Percentiles rank a stretch among this genome's conserved stretches.
Evolutionary conservation across 2,888 invertebrate species (phyloP).

Genomic region (Caenorhabditis sp.): DNA sequence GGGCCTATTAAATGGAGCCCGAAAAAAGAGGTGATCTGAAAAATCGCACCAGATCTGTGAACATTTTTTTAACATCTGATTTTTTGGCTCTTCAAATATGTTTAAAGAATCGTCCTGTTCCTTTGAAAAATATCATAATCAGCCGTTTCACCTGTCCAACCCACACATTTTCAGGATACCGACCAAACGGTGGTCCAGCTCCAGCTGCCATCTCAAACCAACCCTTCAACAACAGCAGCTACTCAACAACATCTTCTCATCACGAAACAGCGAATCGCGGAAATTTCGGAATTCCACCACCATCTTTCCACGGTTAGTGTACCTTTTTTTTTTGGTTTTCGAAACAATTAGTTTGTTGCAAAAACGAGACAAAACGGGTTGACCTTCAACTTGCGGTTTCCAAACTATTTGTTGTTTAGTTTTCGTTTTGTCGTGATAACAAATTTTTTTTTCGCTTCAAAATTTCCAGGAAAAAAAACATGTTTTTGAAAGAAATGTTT

Average conservation of each 20-base stretch:
- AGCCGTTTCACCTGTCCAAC: too few species aligned
- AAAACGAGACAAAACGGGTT: not conserved
- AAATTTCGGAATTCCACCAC: constrained; percentile 43
- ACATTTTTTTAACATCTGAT: too few species aligned
- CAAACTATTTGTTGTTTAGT: too few species aligned
- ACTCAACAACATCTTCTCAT: constrained; percentile 36
- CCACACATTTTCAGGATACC: constrained; percentile 38
- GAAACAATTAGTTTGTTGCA: not conserved
- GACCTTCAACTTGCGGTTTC: not conserved
- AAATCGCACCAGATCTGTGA: too few species aligned
- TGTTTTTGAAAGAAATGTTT: not conserved
- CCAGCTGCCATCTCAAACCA: constrained; percentile 48
- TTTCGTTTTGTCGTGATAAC: too few species aligned
- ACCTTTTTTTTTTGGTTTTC: not conserved
- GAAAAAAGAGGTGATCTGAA: too few species aligned
- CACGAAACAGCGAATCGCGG: constrained; percentile 38
- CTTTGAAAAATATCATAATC: too few species aligned
- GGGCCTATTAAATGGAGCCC: too few species aligned
- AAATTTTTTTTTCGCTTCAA: too few species aligned
- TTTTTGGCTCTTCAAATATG: too few species aligned
- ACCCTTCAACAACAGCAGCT: constrained; percentile 33
- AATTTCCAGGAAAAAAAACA: not conserved
- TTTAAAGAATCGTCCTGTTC: too few species aligned
- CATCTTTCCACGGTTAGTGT: constrained; percentile 42
- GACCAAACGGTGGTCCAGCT: constrained; percentile 42